A percentile compares a stretch with the other conserved stretches of the same genome.
Evolutionary conservation across 2,797 vertebrate genomes (phyloP).

Genomic region (Peromyscus attwateri): DNA sequence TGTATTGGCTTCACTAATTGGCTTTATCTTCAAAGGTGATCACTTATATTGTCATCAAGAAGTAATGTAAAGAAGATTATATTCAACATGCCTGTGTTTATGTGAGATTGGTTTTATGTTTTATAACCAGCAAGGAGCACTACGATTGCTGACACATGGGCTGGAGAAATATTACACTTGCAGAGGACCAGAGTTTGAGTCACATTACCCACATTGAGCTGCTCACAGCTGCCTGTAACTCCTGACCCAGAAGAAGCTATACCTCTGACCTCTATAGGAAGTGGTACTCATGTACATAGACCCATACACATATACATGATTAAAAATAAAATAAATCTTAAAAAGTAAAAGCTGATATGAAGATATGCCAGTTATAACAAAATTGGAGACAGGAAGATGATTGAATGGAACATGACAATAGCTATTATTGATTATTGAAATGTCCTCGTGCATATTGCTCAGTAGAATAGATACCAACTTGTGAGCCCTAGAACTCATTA

Average conservation of each 20-base stretch:
- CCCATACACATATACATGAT: no score
- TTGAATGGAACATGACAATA: not conserved
- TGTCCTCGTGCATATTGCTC: not conserved
- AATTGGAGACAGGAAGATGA: not conserved
- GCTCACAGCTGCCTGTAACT: not conserved
- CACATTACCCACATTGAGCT: not conserved
- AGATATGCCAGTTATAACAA: not conserved
- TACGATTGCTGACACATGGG: not conserved
- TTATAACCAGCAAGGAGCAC: not conserved
- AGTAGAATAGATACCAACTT: not conserved
- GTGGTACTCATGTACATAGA: not conserved
- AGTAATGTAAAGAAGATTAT: not conserved
- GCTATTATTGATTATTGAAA: slow-evolving; percentile 10
- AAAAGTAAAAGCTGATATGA: not conserved
- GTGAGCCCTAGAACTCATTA: not conserved
- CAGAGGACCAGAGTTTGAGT: not conserved
- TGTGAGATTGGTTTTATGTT: not conserved
- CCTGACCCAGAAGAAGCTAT: not conserved
- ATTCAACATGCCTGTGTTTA: not conserved
- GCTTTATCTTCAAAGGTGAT: not conserved
- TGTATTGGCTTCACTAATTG: not conserved
- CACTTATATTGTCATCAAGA: not conserved
- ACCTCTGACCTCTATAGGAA: not conserved
- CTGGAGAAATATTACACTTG: not conserved
- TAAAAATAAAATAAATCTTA: not conserved